Conservation (phyloP, 2,797 vertebrate species). For the Schizopygopsis malacanthus region DNA sequence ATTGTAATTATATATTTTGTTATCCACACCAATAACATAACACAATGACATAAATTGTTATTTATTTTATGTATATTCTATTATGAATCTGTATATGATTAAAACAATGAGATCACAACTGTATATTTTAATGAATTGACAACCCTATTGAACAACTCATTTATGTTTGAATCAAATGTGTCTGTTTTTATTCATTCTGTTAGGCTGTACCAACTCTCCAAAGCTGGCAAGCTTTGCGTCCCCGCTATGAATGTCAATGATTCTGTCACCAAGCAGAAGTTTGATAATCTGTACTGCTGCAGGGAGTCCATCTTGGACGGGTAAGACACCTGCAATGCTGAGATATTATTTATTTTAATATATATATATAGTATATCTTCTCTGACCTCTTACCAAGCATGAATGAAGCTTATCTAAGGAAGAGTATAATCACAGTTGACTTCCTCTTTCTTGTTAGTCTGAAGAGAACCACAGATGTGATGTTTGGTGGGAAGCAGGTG, state of each 20-base stretch:
- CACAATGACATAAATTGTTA: background rate
- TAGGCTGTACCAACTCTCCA: conserved; percentile 97
- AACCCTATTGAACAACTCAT: background rate
- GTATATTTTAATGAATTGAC: background rate
- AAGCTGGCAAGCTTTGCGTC: conserved; percentile 96
- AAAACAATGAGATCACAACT: background rate
- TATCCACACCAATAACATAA: background rate
- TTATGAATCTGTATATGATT: background rate
- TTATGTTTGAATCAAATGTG: conserved; percentile 35
- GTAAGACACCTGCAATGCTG: conserved; percentile 75
- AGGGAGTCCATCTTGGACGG: conserved; percentile 97
- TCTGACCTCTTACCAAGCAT: background rate
- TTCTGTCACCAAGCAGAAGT: conserved; percentile 99
- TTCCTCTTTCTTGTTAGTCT: conserved; percentile 78
- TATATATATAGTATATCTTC: background rate
- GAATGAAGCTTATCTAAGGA: background rate
- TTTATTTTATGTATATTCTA: background rate
- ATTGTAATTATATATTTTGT: background rate
- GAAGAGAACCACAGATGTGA: conserved; percentile 98
- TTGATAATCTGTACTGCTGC: conserved; percentile 98
- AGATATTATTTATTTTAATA: background rate
- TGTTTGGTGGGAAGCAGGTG: conserved; percentile 99
- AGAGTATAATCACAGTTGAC: conserved; percentile 13
- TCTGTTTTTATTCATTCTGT: conserved; percentile 36
- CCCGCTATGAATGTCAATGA: conserved; percentile 99